Evolutionary conservation across 2,113 vertebrate species (phyloP), one percentile per base, ranked within the genome.

Genomic region (Choloepus hoffmanni): DNA sequence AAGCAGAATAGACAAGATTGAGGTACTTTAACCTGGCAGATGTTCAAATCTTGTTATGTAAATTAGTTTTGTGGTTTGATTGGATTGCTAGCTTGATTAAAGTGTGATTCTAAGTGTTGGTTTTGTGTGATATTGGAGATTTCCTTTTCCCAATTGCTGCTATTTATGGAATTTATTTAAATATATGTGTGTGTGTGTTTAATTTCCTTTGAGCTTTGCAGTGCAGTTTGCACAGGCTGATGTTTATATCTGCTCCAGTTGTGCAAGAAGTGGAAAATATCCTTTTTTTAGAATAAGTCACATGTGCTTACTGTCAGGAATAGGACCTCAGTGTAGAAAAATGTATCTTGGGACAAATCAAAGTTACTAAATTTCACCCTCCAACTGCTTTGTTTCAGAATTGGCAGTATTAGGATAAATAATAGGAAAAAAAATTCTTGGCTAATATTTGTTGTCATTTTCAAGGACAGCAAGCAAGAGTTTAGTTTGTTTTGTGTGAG

Each of bases 211-310:
- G 97, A 97, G 97, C 97, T 98, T 98, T 98, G 98, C 98, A 97
- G 93, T 98, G 98, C 98, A 97, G 97, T 98, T 98, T 98, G 98
- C 97, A 98, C 98, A 98, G 97, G 97, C 98, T 98, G 97, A 98
- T 98, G 98, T 98, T 98, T 98, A 98, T 98, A 98, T 98, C 98
- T 98, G 98, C 98, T 99, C 98, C 98, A 99, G 98, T 99, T 98
- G 98, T 98, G 98, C 98, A 99, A 98, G 98, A 98, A 98, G 98
- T 99, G 98, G 98, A 99, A 99, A 99, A 98, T 98, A 98, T 98
- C 98, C 98, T 99, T 99, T 98, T 98, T 99, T 99, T 99, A 99
- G 98, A 98, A 98, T 98, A 98, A 97, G 98, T 99, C 99, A 99
- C 99, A 98, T 99, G 98, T 97, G 97, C 98, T 98, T 98, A 98